Base-by-base conservation (phyloP, 2,888 invertebrate species). In the Catotricha subobsoleta region DNA sequence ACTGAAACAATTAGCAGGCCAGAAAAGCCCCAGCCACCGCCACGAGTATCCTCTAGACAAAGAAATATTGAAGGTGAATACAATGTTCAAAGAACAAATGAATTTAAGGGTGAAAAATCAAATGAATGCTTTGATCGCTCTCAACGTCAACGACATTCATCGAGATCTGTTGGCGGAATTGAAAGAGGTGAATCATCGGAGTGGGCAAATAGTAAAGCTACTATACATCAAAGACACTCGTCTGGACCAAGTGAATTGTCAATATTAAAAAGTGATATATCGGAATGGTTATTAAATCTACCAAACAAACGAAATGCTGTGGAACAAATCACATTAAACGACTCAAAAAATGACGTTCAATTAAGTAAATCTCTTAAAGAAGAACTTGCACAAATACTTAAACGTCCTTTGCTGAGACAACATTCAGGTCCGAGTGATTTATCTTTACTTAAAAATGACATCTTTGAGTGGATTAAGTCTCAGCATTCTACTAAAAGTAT, bases 231-330 rank as follows among this genome's bases (percentile, higher is more conserved):
- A 12, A 53, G 63, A 35, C 62, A 62, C 15, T 58, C 60, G 5
- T 62, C 62, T 1, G 63, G 63, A 1, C 63, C 63, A 15, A 62
- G 60, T 44, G 62, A 62, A 48, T 54, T 63, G 25, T 57, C 60
- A 13, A 57, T 61, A 43, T 49, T 58, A 44, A 61, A 62, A 44
- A 59, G 61, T 35, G 61, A 62, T 45, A 53, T 61, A 43, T 54
- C 61, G 31, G 60, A 59, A 12, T 63, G 62, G 63, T 31, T 42
- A 15, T 47, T 61, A 7, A 58, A 59, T 36, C 41, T 62, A 46
- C 60, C 61, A 8, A 54, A 54, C 5, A 60, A 61, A 28, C 55
- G 57, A 12, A 21, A 21, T n/a, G 12, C 19, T 33, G 33, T 10
- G 5, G 39, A 20, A 5, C n/a, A n/a, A n/a, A n/a, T n/a, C n/a